These are phyloP conservation scores for Varanus komodoensis DNA, from an alignment of 2,113 vertebrate genomes.

Conservation along the genomic window DNA sequence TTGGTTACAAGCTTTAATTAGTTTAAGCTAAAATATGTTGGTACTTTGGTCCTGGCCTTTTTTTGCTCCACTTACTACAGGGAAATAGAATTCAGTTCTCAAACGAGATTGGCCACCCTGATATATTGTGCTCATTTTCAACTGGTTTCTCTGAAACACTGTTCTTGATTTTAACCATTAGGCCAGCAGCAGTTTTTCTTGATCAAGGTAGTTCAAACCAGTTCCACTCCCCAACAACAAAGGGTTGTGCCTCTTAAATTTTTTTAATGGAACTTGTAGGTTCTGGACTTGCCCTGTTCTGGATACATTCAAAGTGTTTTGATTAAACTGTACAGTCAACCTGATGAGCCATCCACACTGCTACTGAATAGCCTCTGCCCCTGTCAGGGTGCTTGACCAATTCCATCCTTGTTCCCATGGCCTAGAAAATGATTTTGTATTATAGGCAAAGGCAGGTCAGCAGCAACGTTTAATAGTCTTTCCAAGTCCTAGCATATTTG, in stretches of 20 bases:
- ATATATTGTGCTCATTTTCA: too few species aligned
- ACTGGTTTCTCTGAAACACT: neutral
- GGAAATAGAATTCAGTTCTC: too few species aligned
- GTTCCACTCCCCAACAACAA: neutral
- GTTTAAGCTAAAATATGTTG: too few species aligned
- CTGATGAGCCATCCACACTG: neutral
- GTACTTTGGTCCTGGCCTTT: too few species aligned
- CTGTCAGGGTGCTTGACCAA: neutral
- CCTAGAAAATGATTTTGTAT: constrained; percentile 27
- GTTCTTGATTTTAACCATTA: neutral
- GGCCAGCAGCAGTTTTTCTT: neutral
- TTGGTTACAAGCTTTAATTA: too few species aligned
- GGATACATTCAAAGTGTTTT: neutral
- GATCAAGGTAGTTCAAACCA: neutral
- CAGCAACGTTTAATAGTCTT: neutral
- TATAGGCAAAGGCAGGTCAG: neutral
- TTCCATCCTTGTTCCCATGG: neutral
- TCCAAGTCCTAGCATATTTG: accelerated
- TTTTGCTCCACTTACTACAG: too few species aligned
- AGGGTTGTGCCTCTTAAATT: too few species aligned
- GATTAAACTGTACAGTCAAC: neutral
- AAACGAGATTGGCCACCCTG: too few species aligned
- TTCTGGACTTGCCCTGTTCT: neutral
- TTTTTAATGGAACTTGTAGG: neutral
- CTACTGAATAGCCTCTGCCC: neutral